Conservation (phyloP, 35 echinoderm and acorn worm genomes). For the Ophiothrix spiculata region DNA sequence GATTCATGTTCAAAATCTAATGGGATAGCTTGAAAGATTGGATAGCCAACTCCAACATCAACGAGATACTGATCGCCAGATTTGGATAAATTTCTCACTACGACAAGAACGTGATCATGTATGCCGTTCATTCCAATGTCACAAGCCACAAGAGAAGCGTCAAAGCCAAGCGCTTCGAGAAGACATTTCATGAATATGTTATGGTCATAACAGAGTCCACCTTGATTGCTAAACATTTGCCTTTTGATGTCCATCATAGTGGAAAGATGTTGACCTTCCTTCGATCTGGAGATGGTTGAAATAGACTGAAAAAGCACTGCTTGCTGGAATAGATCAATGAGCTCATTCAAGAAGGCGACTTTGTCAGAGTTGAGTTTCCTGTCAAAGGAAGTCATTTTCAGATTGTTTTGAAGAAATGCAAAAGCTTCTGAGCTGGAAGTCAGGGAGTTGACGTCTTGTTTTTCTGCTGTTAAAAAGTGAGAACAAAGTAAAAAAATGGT, state of each 20-base stretch:
- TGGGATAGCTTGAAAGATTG: constrained; percentile 2
- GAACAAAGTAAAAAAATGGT: too few species aligned
- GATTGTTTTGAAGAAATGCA: not conserved
- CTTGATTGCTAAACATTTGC: not conserved
- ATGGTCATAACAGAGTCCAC: constrained; percentile 27
- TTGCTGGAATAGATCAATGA: not conserved
- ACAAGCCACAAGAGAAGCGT: not conserved
- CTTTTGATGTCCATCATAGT: constrained; percentile 24
- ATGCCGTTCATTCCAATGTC: not conserved
- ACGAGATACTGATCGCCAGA: constrained; percentile 24
- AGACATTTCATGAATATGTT: constrained; percentile 30
- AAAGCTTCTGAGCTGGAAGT: not conserved
- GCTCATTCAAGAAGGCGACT: not conserved
- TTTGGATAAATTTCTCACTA: constrained; percentile 15
- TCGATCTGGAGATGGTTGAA: not conserved
- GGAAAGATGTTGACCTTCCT: not conserved
- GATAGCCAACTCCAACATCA: constrained; percentile 33
- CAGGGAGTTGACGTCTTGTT: not conserved
- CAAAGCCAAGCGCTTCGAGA: constrained; percentile 19
- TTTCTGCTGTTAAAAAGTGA: constrained; percentile 5
- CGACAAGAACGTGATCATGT: not conserved
- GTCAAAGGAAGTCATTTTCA: not conserved
- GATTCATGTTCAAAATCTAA: constrained; percentile 39
- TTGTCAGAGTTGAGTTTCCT: not conserved
- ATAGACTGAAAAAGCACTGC: constrained; percentile 28